Evolutionary conservation across 2,888 invertebrate species (phyloP), one percentile per base, ranked within the genome.

Genomic region (Anodontia alba): DNA sequence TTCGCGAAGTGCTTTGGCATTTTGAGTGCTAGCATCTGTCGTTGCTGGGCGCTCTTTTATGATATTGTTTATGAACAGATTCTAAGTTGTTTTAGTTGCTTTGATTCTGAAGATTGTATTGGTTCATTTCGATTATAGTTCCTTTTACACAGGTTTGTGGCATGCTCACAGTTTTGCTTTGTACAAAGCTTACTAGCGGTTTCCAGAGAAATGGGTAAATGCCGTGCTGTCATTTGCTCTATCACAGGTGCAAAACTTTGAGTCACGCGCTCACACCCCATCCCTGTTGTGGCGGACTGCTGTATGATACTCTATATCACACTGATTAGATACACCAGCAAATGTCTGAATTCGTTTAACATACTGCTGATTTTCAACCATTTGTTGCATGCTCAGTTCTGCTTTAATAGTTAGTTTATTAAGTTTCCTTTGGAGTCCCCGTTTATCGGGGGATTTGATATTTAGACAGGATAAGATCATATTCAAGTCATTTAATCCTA

Each of bases 21-120:
- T 75, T 51, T 75, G 75, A 0, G 75, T 23, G 49, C 67, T 66
- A 15, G 75, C 75, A 68, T 75, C 75, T 31, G 38, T 68, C 15
- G 68, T 67, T 1, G 67, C 67, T 17, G 75, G 67, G 23, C 36
- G 49, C 8, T 67, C 49, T 3, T 68, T 75, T 31, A 75, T 15
- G 38, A 75, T 75, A 17, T 67, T 10, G 38, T 20, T 12, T 17
- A 15, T 68, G 29, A 29, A 75, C 23, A 20, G 33, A 43, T 7
- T 68, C 46, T 62, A 62, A 20, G 33, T 62, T 62, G 1, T 20
- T 33, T 31, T 5, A 62, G 33, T 33, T 33, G n/a, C 3, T 62
- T 33, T 33, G 31, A 17, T 17, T 62, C 31, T 7, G 26, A 8
- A 5, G 62, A 62, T 20, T 62, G 62, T 3, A 62, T 62, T 31